phyloP scores from a whole-genome alignment of 2,888 invertebrate genomes.

The Ellobium chinense region DNA sequence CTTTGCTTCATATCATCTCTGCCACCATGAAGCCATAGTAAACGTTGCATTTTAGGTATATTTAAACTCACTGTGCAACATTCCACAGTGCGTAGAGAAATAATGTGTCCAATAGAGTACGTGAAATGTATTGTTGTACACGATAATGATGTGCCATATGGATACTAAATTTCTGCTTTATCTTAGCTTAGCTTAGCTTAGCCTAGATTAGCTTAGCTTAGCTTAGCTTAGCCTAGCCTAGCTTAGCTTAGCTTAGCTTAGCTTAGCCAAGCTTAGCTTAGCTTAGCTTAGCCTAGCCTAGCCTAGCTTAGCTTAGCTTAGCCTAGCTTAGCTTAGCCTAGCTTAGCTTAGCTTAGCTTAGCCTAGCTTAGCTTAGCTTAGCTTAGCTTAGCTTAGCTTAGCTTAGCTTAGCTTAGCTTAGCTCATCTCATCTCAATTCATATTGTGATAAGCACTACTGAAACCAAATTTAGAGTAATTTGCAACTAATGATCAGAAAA shows the following conservation, averaged over 20 bases:
- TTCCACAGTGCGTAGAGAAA: too few relatives aligned
- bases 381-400: conserved; percentile 10
- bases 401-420: conserved; percentile 5
- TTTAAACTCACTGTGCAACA: too few relatives aligned
- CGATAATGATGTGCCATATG: too few relatives aligned
- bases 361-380: not conserved
- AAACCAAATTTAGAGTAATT: too few relatives aligned
- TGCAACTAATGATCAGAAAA: too few relatives aligned
- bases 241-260: conserved; percentile 16
- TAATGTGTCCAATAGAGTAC: too few relatives aligned
- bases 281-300: conserved; percentile 9
- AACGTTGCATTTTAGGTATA: too few relatives aligned
- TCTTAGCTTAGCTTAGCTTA: conserved; percentile 14
- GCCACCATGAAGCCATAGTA: too few relatives aligned
- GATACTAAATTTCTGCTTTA: too few relatives aligned
- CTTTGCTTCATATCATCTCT: too few relatives aligned
- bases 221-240: conserved; percentile 12
- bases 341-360: conserved; percentile 9
- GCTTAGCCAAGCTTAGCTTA: conserved; percentile 15
- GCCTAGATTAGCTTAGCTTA: conserved; percentile 16
- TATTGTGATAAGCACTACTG: too few relatives aligned
- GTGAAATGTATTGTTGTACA: too few relatives aligned
- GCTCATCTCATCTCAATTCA: not conserved
- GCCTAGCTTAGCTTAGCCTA: conserved; percentile 10
- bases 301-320: conserved; percentile 16